Conservation (phyloP, 2,797 vertebrate species). For the Neopelma chrysocephalum region DNA sequence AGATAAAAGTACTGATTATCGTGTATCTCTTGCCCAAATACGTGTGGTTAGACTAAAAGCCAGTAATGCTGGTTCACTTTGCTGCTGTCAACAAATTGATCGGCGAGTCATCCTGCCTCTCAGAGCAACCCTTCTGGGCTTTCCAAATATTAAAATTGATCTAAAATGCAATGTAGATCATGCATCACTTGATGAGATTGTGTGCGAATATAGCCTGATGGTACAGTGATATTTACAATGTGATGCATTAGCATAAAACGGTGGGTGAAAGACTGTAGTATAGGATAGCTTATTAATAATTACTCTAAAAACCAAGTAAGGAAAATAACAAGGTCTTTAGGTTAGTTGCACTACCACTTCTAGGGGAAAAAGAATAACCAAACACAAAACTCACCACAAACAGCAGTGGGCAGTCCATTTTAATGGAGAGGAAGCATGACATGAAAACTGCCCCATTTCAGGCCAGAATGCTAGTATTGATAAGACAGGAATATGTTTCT, state of each 20-base stretch:
- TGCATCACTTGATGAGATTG: neutral
- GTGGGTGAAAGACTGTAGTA: neutral
- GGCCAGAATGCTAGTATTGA: neutral
- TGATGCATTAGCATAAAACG: neutral
- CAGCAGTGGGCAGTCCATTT: neutral
- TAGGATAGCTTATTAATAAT: neutral
- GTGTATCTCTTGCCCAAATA: neutral
- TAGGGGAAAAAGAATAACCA: neutral
- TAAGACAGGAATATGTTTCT: conserved; percentile 19
- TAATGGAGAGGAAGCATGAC: neutral
- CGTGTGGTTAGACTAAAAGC: neutral
- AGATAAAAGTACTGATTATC: conserved; percentile 8
- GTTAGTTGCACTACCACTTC: neutral
- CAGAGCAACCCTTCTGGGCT: conserved; percentile 14
- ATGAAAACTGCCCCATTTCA: neutral
- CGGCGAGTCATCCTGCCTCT: neutral
- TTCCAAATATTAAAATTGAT: conserved; percentile 46
- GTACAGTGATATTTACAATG: neutral
- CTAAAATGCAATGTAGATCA: neutral
- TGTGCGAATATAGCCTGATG: neutral
- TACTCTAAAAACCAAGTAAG: neutral
- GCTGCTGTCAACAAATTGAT: conserved; percentile 33
- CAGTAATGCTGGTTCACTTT: neutral
- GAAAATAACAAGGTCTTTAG: neutral
- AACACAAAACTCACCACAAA: neutral